A percentile compares a stretch with the other conserved stretches of the same genome.
Conservation (phyloP, 2,888 invertebrate genomes). For the Melanotus villosus region DNA sequence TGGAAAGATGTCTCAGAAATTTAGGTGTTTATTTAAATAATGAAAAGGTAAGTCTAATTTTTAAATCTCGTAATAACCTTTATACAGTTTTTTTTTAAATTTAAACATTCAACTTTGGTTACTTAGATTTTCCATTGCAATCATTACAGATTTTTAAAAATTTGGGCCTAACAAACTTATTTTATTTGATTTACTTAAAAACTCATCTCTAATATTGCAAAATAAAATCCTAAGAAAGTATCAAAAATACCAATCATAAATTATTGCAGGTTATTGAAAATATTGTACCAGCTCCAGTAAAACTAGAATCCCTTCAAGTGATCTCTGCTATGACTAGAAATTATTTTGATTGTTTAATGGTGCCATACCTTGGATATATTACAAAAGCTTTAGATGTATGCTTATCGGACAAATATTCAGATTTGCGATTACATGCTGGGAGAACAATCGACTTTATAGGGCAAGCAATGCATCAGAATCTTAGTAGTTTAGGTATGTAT, state of each 20-base stretch:
- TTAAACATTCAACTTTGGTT: too few relatives aligned
- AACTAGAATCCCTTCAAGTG: slow-evolving; percentile 85
- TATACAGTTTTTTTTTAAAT: too few relatives aligned
- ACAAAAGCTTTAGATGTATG: slow-evolving; percentile 74
- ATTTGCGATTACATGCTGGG: slow-evolving; percentile 81
- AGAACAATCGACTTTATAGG: slow-evolving; percentile 79
- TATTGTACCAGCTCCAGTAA: slow-evolving; percentile 77
- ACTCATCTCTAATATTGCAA: too few relatives aligned
- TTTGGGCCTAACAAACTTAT: too few relatives aligned
- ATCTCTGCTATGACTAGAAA: slow-evolving; percentile 75
- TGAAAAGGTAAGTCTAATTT: slow-evolving; percentile 7
- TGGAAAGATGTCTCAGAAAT: slow-evolving; percentile 75
- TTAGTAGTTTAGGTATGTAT: slow-evolving; percentile 51
- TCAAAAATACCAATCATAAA: too few relatives aligned
- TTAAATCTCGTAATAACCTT: not conserved
- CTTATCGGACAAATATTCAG: slow-evolving; percentile 74
- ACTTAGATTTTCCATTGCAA: too few relatives aligned
- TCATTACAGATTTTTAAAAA: too few relatives aligned
- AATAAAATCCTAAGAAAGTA: too few relatives aligned
- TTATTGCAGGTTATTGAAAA: slow-evolving; percentile 27
- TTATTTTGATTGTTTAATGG: slow-evolving; percentile 73
- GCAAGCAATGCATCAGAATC: slow-evolving; percentile 72
- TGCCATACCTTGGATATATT: slow-evolving; percentile 73
- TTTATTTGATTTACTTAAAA: too few relatives aligned
- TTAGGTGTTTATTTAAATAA: slow-evolving; percentile 59